Evolutionary conservation across 30 jellyfish, hydroid and myxozoan species (phyloP).

Genomic region (Hydractinia symbiolongicarpus): DNA sequence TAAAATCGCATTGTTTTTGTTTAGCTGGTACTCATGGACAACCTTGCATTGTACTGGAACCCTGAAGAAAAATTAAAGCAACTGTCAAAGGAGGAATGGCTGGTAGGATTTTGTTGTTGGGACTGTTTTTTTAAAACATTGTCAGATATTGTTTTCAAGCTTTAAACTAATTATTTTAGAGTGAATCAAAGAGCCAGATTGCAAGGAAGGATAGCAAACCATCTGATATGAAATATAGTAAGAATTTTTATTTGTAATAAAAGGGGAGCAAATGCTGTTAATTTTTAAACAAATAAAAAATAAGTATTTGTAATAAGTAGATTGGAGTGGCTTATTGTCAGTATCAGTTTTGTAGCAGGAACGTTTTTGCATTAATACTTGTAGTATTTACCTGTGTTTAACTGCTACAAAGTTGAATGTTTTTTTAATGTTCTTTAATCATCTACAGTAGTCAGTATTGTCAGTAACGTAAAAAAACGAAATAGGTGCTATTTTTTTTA

Average conservation of each 20-base stretch:
- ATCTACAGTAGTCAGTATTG: too few species aligned
- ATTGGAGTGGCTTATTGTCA: too few species aligned
- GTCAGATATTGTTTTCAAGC: neutral
- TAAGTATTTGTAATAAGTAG: too few species aligned
- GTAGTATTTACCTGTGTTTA: too few species aligned
- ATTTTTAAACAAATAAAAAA: too few species aligned
- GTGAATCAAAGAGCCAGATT: slow-evolving; percentile 16
- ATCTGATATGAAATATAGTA: slow-evolving; percentile 28
- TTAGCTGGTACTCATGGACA: slow-evolving; percentile 62
- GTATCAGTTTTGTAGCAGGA: too few species aligned
- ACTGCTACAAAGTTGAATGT: too few species aligned
- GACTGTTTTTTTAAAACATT: neutral
- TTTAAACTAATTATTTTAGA: neutral
- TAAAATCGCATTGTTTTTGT: neutral
- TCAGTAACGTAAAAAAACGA: too few species aligned
- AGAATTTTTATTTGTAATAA: neutral
- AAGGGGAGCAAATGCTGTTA: too few species aligned
- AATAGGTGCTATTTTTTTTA: too few species aligned
- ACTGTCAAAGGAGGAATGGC: slow-evolving; percentile 52
- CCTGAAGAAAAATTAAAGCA: slow-evolving; percentile 39
- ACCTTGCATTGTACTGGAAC: slow-evolving; percentile 85
- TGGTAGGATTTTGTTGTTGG: slow-evolving; percentile 36
- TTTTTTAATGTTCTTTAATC: too few species aligned
- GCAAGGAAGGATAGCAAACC: slow-evolving; percentile 17
- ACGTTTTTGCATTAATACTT: too few species aligned